Percentiles rank a stretch among this genome's conserved stretches.
Conservation (phyloP, 2,797 vertebrate species). For the Cynodonichthys magdalenae region DNA sequence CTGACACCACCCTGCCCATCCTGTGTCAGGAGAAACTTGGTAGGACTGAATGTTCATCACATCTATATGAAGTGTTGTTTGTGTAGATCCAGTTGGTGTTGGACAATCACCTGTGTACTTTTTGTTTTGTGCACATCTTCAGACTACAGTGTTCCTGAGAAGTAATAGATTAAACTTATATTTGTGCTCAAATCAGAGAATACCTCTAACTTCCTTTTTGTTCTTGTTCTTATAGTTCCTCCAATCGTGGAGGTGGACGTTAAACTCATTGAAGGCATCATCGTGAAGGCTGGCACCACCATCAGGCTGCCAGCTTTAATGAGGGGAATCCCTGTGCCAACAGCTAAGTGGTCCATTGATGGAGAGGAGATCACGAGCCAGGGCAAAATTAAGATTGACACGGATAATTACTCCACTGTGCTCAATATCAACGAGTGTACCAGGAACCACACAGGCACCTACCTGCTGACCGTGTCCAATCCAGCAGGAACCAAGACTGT, state of each 20-base stretch:
- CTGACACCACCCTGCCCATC: constrained; percentile 97
- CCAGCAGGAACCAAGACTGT: constrained; percentile 93
- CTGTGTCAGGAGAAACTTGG: constrained; percentile 98
- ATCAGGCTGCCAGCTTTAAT: constrained; percentile 96
- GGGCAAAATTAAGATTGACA: constrained; percentile 92
- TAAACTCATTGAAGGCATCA: constrained; percentile 95
- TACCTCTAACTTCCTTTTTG: neutral
- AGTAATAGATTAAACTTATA: neutral
- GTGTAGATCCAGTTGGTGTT: neutral
- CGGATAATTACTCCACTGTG: constrained; percentile 91
- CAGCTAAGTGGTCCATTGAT: constrained; percentile 93
- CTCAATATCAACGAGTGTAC: constrained; percentile 93
- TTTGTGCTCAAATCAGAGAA: too few species aligned
- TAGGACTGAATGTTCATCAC: constrained; percentile 61
- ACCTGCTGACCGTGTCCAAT: constrained; percentile 95
- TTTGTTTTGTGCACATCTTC: neutral
- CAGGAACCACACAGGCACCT: constrained; percentile 92
- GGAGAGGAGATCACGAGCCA: constrained; percentile 88
- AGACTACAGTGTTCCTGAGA: too few species aligned
- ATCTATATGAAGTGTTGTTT: neutral
- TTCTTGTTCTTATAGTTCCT: constrained; percentile 82
- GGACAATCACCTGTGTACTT: neutral
- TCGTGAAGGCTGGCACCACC: constrained; percentile 95
- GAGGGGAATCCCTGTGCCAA: constrained; percentile 93
- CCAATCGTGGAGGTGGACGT: constrained; percentile 93